Evolutionary conservation across 2,113 vertebrate genomes (phyloP), one percentile per base, ranked within the genome.

Genomic region (Pterophyllum scalare): DNA sequence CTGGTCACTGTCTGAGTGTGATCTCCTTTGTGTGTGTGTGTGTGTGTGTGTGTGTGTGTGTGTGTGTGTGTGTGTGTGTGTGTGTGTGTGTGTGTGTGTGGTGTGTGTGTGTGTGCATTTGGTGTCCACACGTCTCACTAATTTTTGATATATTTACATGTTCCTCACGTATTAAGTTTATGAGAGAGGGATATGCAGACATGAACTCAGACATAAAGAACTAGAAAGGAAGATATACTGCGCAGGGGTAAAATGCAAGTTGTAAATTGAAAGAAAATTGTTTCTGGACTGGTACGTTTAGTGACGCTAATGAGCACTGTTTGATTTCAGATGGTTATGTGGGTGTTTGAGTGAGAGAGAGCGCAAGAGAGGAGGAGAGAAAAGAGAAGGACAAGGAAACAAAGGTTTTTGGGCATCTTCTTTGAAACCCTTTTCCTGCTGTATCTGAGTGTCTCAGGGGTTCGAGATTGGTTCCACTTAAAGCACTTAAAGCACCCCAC

Each of bases 401-500:
- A 87, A 80, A 77, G 80, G 64, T 87, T 88, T 88, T 77, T 72
- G 84, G 81, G 58, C 80, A 57, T 84, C 79, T 82, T 80, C 72
- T 79, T 59, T 83, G 65, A 88, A 91, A 86, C 80, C 81, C 59
- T 82, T 70, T 84, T 65, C 77, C 83, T 49, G 83, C 80, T 79
- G 59, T 64, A 43, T 74, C 28, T 52, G 76, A 80, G 65, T 62
- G 81, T 91, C 91, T 74, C 88, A 28, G 70, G 77, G 84, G 88
- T 70, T 82, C 19, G 24, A 84, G 88, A 92, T 90, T 87, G 86
- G 77, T 93, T 94, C 89, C 85, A 93, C 89, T 92, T 91, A 90
- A 93, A 92, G 84, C 93, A 91, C 88, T 94, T 92, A 88, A 93
- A 90, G 85, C 74, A 74, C 56, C 92, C 80, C 86, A 74, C 74